A percentile compares a stretch with the other conserved stretches of the same genome.
These are phyloP conservation scores for Matsumurasca onukii DNA, from an alignment of 1,140 invertebrate species.

Conservation along the genomic window DNA sequence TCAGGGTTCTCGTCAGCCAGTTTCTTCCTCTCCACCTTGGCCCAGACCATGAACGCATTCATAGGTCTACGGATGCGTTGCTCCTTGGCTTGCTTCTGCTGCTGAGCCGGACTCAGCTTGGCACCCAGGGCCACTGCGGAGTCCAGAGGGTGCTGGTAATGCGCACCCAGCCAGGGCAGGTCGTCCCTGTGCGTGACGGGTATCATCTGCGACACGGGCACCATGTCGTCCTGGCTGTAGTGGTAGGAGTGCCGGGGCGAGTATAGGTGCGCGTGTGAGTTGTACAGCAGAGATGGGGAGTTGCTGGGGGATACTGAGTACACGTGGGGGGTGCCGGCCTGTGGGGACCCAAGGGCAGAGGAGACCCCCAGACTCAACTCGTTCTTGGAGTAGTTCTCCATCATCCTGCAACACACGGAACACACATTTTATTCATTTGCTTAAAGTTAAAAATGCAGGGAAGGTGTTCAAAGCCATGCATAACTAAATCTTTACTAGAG, in stretches of 20 bases:
- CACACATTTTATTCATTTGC: no score
- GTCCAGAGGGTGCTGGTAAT: conserved; percentile 18
- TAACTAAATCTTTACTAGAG: no score
- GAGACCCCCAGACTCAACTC: conserved; percentile 13
- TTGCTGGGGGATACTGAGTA: neutral
- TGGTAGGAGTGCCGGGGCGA: conserved; percentile 8
- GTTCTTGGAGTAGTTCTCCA: conserved; percentile 26
- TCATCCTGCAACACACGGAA: conserved; percentile 24
- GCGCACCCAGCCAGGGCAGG: conserved; percentile 27
- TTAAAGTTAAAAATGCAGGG: no score
- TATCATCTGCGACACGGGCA: conserved; percentile 38
- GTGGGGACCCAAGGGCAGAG: conserved; percentile 10
- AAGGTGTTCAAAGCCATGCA: no score
- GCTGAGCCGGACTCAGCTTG: conserved; percentile 21
- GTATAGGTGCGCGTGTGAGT: conserved; percentile 29
- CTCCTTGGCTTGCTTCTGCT: conserved; percentile 60
- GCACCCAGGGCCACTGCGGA: neutral
- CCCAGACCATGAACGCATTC: conserved; percentile 97
- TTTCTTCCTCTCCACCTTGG: conserved; percentile 90
- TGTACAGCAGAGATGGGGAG: conserved; percentile 26
- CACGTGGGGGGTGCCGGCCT: neutral
- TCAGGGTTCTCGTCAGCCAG: conserved; percentile 93
- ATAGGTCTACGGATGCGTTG: conserved; percentile 87
- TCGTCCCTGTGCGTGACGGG: conserved; percentile 35
- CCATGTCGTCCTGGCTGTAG: neutral